These are phyloP conservation scores for Limenitis camilla DNA, from an alignment of 2,888 invertebrate species.

Conservation along the genomic window DNA sequence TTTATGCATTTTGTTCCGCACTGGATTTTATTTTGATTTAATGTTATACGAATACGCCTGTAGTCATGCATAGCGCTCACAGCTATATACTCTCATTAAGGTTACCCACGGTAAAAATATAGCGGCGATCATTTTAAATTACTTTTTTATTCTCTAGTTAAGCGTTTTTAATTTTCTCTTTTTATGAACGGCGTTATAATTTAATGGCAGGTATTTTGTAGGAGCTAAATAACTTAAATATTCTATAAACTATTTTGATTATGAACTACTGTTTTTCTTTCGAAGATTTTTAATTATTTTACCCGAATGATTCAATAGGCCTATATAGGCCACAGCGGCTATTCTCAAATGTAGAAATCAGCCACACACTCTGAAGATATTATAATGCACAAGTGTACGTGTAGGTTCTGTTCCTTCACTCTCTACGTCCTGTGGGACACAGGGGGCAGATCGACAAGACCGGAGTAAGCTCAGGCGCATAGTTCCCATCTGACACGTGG, in stretches of 20 bases:
- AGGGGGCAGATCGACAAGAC: no score
- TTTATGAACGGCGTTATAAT: constrained; percentile 1
- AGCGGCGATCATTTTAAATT: constrained; percentile 17
- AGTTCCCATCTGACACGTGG: no score
- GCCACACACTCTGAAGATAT: no score
- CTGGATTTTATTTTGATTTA: constrained; percentile 56
- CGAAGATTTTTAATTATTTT: no score
- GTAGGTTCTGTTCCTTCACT: no score
- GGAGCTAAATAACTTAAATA: not conserved
- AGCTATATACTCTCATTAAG: constrained; percentile 23
- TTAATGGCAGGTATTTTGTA: not conserved
- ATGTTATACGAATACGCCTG: constrained; percentile 46
- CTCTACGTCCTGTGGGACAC: no score
- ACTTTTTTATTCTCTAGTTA: constrained; percentile 18
- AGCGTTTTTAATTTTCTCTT: constrained; percentile 6
- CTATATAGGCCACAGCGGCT: no score
- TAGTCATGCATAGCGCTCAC: constrained; percentile 13
- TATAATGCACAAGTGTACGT: no score
- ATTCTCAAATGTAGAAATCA: no score
- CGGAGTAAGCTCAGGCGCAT: no score
- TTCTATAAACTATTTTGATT: not conserved
- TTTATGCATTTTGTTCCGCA: constrained; percentile 55
- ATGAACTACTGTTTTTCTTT: no score
- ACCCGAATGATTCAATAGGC: no score
- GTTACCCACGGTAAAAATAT: constrained; percentile 18